Evolutionary conservation across 2,888 invertebrate species (phyloP), one percentile per base, ranked within the genome.

Genomic region (Pyrocoelia pectoralis): DNA sequence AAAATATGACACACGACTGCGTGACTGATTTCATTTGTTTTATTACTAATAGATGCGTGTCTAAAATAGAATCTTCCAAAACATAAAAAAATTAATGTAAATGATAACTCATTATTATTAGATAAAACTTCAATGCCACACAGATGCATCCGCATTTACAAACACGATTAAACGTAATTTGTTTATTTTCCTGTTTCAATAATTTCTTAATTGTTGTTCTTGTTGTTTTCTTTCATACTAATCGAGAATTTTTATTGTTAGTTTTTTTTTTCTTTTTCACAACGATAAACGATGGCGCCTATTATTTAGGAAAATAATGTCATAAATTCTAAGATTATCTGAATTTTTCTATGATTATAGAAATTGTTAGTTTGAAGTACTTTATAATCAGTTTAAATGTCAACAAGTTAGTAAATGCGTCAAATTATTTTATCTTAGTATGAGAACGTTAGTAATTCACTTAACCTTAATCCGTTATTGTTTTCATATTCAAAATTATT

Each of bases 1-100:
- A 56, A 56, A 56, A 56, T 51, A 43, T 41, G 24, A 24, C 24
- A 52, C 41, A 43, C 41, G 41, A 13, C 41, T 15, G 41, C 41
- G 15, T 15, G 41, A 43, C 13, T 43, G 41, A 43, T 43, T 43
- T 43, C 13, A 43, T 43, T 43, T 43, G 41, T 43, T 43, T 43
- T 43, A 43, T 33, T 43, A 13, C 13, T 12, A 43, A 43, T 43
- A n/a, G 41, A 43, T 15, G 15, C 41, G 41, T 15, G 41, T 43
- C 13, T 43, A 15, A 43, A 15, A 15, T 43, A 15, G 15, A 43
- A 43, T 24, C 24, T 24, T 24, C 24, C 24, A 24, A 6, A 33
- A n/a, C 13, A 15, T 3, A 14, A 43, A 43, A 43, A 43, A 43
- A 43, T 13, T n/a, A n/a, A n/a, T n/a, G n/a, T n/a, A n/a, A n/a